phyloP scores from a whole-genome alignment of 2,797 vertebrate species.

The Discoglossus pictus region DNA sequence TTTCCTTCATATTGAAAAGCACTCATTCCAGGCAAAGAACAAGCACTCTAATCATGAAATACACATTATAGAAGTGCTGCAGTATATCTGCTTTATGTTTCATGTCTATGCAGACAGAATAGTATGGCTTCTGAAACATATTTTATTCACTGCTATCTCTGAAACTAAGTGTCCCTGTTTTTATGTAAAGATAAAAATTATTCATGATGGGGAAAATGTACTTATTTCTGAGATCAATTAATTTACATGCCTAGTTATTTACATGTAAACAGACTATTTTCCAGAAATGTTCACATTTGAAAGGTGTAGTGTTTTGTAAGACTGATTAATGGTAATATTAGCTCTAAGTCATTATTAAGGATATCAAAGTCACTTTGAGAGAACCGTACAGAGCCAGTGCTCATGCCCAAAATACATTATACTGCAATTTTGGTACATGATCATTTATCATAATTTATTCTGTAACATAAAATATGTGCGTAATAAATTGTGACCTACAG shows the following conservation, averaged over 20 bases:
- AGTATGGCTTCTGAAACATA: conserved; percentile 12
- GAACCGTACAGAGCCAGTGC: too few relatives aligned
- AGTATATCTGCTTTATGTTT: conserved; percentile 36
- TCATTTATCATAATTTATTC: too few relatives aligned
- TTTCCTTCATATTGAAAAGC: conserved; percentile 36
- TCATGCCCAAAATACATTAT: too few relatives aligned
- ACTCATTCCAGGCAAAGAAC: conserved; percentile 32
- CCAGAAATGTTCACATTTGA: too few relatives aligned
- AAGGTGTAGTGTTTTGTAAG: too few relatives aligned
- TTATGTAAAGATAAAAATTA: conserved; percentile 19
- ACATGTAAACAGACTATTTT: too few relatives aligned
- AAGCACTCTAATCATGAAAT: conserved; percentile 44
- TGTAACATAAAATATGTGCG: too few relatives aligned
- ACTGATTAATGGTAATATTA: too few relatives aligned
- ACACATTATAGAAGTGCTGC: conserved; percentile 39
- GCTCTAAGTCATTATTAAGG: too few relatives aligned
- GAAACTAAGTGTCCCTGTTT: conserved; percentile 13
- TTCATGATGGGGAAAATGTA: conserved; percentile 9
- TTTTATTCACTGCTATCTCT: conserved; percentile 17
- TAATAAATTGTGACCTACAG: too few relatives aligned
- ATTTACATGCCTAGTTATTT: neutral
- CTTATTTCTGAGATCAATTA: conserved; percentile 15
- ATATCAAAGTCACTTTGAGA: too few relatives aligned
- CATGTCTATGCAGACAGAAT: conserved; percentile 24
- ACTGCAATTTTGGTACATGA: too few relatives aligned